phyloP scores from a whole-genome alignment of 2,888 invertebrate species.

The Petrolisthes cinctipes region DNA sequence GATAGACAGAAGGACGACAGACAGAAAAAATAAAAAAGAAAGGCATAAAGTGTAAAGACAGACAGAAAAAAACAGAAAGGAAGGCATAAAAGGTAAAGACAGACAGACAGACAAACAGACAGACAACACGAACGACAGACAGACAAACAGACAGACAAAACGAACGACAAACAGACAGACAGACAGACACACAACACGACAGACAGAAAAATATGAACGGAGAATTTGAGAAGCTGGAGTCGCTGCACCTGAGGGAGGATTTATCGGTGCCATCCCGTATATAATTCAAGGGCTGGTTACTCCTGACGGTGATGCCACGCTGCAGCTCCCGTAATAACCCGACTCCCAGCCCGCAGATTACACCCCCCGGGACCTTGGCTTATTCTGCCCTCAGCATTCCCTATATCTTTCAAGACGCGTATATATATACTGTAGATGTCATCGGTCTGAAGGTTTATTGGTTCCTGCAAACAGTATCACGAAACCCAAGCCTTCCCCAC shows the following conservation, averaged over 20 bases:
- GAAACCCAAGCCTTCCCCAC: no score
- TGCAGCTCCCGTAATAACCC: conserved; percentile 39
- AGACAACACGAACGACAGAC: neutral
- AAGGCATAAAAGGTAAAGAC: neutral
- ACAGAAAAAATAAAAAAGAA: conserved; percentile 9
- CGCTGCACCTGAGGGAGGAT: conserved; percentile 2
- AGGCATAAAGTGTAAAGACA: neutral
- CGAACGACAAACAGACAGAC: neutral
- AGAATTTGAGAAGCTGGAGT: neutral
- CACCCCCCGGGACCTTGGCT: conserved; percentile 31
- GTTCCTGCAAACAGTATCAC: no score
- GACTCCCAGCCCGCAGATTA: conserved; percentile 9
- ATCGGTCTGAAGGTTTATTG: no score
- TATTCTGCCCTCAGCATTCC: conserved; percentile 41
- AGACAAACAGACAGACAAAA: neutral
- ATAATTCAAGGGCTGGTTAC: conserved; percentile 39
- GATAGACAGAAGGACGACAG: conserved; percentile 30
- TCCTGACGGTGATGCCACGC: conserved; percentile 47
- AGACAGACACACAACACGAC: neutral
- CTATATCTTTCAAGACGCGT: no score
- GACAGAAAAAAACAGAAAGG: neutral
- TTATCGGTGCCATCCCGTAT: conserved; percentile 39
- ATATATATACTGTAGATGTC: no score
- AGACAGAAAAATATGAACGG: neutral
- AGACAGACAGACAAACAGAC: neutral